A percentile compares a stretch with the other conserved stretches of the same genome.
Conservation (phyloP, 2,888 invertebrate genomes). For the Abrostola tripartita region DNA sequence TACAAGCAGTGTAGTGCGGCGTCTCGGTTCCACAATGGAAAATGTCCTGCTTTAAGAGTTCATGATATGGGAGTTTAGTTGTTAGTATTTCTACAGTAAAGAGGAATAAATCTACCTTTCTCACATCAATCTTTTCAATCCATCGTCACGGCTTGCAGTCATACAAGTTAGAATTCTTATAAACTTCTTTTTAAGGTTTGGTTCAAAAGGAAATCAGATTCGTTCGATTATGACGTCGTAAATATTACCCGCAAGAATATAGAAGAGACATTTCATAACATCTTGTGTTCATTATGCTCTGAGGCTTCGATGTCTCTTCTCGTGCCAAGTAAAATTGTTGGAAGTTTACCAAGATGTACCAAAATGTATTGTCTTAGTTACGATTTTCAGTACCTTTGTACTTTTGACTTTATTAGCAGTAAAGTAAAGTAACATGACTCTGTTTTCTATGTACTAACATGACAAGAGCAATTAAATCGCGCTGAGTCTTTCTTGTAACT, state of each 20-base stretch:
- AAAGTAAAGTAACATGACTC: not conserved
- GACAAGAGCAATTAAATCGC: not conserved
- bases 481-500: no score
- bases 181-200: no score
- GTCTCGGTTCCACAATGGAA: no score
- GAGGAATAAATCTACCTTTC: no score
- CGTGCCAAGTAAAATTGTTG: conserved; percentile 48
- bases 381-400: not conserved
- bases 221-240: conserved; percentile 19
- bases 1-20: no score
- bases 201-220: not conserved
- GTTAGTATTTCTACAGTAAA: no score
- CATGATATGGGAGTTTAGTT: no score
- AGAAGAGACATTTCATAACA: conserved; percentile 26
- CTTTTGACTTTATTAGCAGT: not conserved
- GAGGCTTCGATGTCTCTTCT: conserved; percentile 13
- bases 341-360: conserved; percentile 47
- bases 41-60: no score
- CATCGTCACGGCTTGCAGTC: no score
- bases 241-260: conserved; percentile 14
- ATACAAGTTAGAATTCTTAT: no score
- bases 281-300: conserved; percentile 16
- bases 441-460: not conserved
- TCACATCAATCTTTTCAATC: no score
- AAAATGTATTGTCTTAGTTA: conserved; percentile 21